Conservation (phyloP, 2,113 vertebrate genomes). For the Ondatra zibethicus region DNA sequence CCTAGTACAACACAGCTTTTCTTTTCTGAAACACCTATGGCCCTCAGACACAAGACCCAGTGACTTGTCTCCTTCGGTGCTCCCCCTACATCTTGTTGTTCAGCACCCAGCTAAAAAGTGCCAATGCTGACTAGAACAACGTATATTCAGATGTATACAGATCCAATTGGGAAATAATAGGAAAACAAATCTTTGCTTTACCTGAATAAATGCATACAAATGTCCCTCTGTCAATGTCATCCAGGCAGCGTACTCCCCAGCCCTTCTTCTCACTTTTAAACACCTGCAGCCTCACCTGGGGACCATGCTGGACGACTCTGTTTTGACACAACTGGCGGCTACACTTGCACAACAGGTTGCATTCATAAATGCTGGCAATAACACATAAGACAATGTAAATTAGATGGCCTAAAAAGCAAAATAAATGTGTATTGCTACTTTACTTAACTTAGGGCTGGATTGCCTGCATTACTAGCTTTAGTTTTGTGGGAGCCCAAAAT, state of each 20-base stretch:
- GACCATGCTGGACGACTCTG: conserved; percentile 94
- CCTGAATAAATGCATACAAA: conserved; percentile 97
- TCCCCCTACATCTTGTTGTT: not conserved
- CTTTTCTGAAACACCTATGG: not conserved
- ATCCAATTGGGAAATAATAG: not conserved
- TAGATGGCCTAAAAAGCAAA: conserved; percentile 40
- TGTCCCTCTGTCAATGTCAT: conserved; percentile 95
- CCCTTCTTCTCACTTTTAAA: conserved; percentile 91
- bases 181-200: conserved; percentile 79
- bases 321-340: conserved; percentile 92
- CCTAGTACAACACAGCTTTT: not conserved
- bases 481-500: no score
- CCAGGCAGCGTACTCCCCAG: conserved; percentile 96
- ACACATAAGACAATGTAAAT: conserved; percentile 66
- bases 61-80: not conserved
- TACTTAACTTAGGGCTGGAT: not conserved
- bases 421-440: not conserved
- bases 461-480: not conserved
- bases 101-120: not conserved
- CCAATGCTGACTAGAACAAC: conserved; percentile 28
- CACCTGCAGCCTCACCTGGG: conserved; percentile 94
- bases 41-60: not conserved
- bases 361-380: conserved; percentile 92
- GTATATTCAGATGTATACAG: not conserved
- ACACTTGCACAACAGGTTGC: conserved; percentile 94